phyloP scores from a whole-genome alignment of 2,797 vertebrate species.

The Eutrigla gurnardus region DNA sequence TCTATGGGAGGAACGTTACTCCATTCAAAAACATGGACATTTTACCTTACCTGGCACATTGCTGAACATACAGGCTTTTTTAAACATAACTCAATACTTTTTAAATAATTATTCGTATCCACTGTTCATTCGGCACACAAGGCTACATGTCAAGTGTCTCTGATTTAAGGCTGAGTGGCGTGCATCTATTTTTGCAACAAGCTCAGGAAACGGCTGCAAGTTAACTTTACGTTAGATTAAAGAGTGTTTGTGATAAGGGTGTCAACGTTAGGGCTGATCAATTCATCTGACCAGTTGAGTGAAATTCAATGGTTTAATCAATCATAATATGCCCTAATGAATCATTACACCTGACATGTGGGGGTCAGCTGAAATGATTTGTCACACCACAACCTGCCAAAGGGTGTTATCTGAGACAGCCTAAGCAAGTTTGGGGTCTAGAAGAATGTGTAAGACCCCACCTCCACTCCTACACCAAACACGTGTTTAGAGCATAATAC shows the following conservation, averaged over 20 bases:
- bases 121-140: constrained; percentile 2
- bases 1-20: constrained; percentile 17
- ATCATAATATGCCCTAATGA: neutral
- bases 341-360: constrained; percentile 27
- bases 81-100: neutral
- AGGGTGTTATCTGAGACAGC: constrained; percentile 19
- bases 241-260: neutral
- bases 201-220: constrained; percentile 33
- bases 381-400: constrained; percentile 32
- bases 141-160: neutral
- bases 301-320: constrained; percentile 4
- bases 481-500: neutral
- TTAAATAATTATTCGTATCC: rapidly evolving
- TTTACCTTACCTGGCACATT: neutral
- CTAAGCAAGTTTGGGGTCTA: neutral
- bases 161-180: neutral
- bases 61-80: neutral
- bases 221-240: neutral
- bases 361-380: constrained; percentile 37
- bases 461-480: neutral
- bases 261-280: neutral
- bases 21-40: constrained; percentile 33
- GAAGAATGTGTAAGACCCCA: constrained; percentile 3
- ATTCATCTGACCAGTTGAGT: neutral
- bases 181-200: neutral